Evolutionary conservation across 1,140 invertebrate species (phyloP).

Genomic region (Hycleus cichorii): DNA sequence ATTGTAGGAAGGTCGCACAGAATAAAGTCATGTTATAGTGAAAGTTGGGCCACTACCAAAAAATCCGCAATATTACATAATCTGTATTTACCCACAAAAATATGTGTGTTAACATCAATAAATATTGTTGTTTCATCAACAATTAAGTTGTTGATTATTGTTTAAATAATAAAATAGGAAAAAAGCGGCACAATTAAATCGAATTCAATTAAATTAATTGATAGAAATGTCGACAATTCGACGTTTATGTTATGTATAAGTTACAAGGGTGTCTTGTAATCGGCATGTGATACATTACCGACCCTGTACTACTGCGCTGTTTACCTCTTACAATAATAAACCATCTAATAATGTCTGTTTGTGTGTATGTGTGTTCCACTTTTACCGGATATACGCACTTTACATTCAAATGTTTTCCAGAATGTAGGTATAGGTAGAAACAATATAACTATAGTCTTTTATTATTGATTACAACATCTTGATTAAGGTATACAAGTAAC

Average conservation of each 20-base stretch:
- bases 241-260: constrained; percentile 9
- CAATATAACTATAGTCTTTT: too few relatives aligned
- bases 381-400: constrained; percentile 18
- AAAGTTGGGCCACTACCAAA: constrained; percentile 12
- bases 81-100: neutral
- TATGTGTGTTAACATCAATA: too few relatives aligned
- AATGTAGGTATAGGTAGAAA: too few relatives aligned
- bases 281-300: constrained; percentile 14
- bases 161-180: too few relatives aligned
- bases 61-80: constrained; percentile 11
- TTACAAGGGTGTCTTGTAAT: constrained; percentile 7
- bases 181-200: too few relatives aligned
- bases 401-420: constrained; percentile 12
- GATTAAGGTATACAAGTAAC: too few relatives aligned
- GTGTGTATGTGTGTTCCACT: constrained; percentile 1
- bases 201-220: neutral
- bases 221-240: neutral
- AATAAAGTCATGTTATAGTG: constrained; percentile 5
- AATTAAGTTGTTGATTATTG: too few relatives aligned
- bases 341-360: neutral
- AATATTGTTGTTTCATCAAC: too few relatives aligned
- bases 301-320: constrained; percentile 16
- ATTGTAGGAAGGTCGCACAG: neutral
- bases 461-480: too few relatives aligned
- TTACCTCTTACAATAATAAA: constrained; percentile 10